phyloP scores from a whole-genome alignment of 2,113 vertebrate species.

The Cyanoderma ruficeps region DNA sequence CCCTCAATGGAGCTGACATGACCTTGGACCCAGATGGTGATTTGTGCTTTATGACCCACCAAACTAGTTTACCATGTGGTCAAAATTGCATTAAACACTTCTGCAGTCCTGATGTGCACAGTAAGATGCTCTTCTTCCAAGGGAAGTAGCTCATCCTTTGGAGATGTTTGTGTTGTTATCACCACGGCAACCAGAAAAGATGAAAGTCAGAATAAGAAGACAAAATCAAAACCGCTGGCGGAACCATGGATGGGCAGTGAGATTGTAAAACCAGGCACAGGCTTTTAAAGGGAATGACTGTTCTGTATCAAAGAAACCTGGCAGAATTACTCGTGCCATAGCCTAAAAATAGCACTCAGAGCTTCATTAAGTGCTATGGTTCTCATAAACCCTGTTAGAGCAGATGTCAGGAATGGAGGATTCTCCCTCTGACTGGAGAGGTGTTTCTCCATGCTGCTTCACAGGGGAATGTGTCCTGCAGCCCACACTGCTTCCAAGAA shows the following conservation, averaged over 20 bases:
- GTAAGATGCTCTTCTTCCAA: background rate
- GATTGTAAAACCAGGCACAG: background rate
- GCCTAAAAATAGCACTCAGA: background rate
- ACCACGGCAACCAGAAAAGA: slow-evolving; percentile 48
- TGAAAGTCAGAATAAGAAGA: background rate
- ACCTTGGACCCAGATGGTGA: background rate
- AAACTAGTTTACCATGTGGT: slow-evolving; percentile 47
- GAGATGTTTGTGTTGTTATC: slow-evolving; percentile 66
- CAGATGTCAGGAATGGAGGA: background rate
- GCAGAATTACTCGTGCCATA: background rate
- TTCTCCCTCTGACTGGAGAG: background rate
- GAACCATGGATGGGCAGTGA: background rate
- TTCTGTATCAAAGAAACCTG: background rate
- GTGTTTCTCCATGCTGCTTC: background rate
- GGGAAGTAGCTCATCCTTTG: slow-evolving; percentile 38
- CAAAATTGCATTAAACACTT: slow-evolving; percentile 54
- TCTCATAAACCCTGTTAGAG: background rate
- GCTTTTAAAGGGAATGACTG: slow-evolving; percentile 12
- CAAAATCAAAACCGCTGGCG: background rate
- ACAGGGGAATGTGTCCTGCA: accelerated
- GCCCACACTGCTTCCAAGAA: background rate
- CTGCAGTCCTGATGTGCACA: background rate
- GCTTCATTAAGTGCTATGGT: background rate
- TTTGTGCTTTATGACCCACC: slow-evolving; percentile 54
- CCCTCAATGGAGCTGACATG: background rate